Evolutionary conservation across 2,888 invertebrate species (phyloP), one percentile per base, ranked within the genome.

Genomic region (Pandemis cinnamomeana): DNA sequence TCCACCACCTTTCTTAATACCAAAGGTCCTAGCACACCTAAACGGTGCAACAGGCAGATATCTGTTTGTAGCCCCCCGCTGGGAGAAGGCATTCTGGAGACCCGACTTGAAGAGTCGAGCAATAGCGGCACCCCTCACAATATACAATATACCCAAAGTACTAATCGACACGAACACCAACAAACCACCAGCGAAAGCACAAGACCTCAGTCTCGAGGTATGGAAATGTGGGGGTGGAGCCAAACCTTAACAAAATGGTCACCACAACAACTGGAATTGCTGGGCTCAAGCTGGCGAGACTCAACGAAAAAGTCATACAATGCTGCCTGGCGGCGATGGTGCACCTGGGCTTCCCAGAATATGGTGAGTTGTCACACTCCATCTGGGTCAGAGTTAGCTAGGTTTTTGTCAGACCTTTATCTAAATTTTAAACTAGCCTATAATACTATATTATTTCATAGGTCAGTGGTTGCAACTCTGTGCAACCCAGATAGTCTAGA

Each of bases 1-100:
- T n/a, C 80, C 80, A 0, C 80, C 80, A 36, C 80, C 79, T 20
- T 48, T 72, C 5, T 44, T 81, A 8, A 76, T 80, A 44, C 78
- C 79, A 10, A 61, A 77, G 41, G 78, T 80, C 0, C 62, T 81
- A 7, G 67, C 63, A 5, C 81, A 80, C 41, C 76, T 81, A 11
- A 60, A 75, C 15, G 69, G 48, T n/a, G 68, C 70, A 55, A 42
- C 41, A 41, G 81, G 79, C 27, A 60, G 20, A 10, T 81, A 80
- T 41, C 71, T 80, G 7, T 36, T 79, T 6, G 75, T 79, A 51
- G 67, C 67, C 5, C 77, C 79, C 41, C 61, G 69, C 46, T 80
- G 78, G 80, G 66, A 76, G 11, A 76, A 62, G 42, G 68, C 76
- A 11, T 79, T 78, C 61, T 80, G 80, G 79, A 71, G 46, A 7